A percentile compares a stretch with the other conserved stretches of the same genome.
Evolutionary conservation across 2,888 invertebrate genomes (phyloP).

Genomic region (Meloe dianella): DNA sequence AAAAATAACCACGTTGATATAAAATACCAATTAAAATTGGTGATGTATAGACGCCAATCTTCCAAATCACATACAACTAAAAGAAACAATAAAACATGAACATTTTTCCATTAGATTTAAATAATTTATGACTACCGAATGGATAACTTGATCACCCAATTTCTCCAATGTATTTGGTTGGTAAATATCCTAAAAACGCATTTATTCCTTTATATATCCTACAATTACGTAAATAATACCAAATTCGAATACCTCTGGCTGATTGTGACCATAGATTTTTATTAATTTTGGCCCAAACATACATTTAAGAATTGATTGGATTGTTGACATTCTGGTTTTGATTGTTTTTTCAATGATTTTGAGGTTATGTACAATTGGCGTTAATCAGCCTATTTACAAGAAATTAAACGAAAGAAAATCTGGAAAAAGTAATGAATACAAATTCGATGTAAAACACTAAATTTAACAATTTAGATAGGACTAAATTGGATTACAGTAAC

Average conservation of each 20-base stretch:
- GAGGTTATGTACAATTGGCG: constrained; percentile 16
- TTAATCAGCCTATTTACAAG: not conserved
- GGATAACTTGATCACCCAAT: constrained; percentile 75
- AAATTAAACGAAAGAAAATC: too few species aligned
- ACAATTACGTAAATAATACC: constrained; percentile 3
- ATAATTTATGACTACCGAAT: constrained; percentile 62
- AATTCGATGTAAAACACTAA: too few species aligned
- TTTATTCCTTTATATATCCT: constrained; percentile 4
- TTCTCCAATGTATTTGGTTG: constrained; percentile 72
- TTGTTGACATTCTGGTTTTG: constrained; percentile 48
- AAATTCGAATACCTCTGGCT: constrained; percentile 56
- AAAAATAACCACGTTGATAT: constrained; percentile 71
- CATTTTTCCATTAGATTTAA: not conserved
- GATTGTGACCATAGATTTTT: constrained; percentile 71
- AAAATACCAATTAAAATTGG: constrained; percentile 76
- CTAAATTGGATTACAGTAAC: too few species aligned
- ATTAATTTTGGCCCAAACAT: constrained; percentile 74
- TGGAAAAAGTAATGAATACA: too few species aligned
- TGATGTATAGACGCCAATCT: constrained; percentile 74
- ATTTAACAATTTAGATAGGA: too few species aligned
- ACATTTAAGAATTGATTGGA: constrained; percentile 68
- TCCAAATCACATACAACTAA: constrained; percentile 71
- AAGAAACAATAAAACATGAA: constrained; percentile 36
- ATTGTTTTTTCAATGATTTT: constrained; percentile 10
- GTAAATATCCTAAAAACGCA: constrained; percentile 65